phyloP scores from a whole-genome alignment of 2,888 invertebrate species.

The Crocallis elinguaria region DNA sequence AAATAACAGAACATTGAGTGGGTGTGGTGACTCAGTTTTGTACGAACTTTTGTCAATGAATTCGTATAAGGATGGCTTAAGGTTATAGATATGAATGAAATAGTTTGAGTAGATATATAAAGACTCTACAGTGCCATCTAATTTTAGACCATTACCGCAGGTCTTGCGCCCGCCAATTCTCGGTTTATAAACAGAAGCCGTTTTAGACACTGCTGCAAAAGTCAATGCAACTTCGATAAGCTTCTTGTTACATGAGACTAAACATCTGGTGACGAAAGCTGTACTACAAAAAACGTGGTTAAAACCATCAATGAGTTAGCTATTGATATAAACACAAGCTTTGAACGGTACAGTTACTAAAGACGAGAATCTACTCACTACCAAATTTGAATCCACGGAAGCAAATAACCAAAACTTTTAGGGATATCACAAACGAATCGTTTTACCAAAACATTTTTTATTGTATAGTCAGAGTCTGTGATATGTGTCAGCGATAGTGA shows the following conservation, averaged over 20 bases:
- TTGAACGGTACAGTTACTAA: too few relatives aligned
- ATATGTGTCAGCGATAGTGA: too few relatives aligned
- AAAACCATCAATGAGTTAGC: too few relatives aligned
- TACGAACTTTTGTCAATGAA: constrained; percentile 16
- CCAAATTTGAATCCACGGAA: too few relatives aligned
- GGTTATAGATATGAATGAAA: constrained; percentile 21
- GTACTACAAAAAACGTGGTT: too few relatives aligned
- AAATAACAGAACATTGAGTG: constrained; percentile 16
- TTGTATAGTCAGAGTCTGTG: too few relatives aligned
- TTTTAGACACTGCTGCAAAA: background rate
- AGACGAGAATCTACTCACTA: too few relatives aligned
- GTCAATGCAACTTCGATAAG: background rate
- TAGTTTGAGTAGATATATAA: background rate
- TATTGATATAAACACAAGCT: too few relatives aligned
- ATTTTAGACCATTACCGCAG: background rate
- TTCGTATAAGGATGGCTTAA: constrained; percentile 11
- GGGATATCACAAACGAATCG: too few relatives aligned
- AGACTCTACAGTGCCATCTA: background rate
- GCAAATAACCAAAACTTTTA: too few relatives aligned
- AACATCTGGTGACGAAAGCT: background rate
- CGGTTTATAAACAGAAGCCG: background rate
- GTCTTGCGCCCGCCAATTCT: background rate
- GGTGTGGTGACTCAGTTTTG: constrained; percentile 19
- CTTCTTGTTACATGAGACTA: background rate
- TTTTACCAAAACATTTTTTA: too few relatives aligned